Base-by-base conservation (phyloP, 30 jellyfish, hydroid and myxozoan genomes). In the Mastigias papua region DNA sequence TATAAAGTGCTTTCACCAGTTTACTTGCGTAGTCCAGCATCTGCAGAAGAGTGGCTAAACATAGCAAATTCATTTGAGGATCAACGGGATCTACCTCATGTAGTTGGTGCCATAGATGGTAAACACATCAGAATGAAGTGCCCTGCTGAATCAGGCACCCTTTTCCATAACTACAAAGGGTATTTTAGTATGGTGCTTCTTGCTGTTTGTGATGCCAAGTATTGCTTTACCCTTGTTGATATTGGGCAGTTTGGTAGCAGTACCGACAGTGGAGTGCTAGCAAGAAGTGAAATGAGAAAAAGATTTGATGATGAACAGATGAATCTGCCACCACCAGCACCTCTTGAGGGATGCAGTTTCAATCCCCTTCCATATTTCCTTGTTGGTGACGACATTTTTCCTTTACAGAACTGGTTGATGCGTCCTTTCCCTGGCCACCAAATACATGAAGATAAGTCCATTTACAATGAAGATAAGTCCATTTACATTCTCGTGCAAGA, bases 401-500 rank as follows among this genome's bases (percentile, higher is more conserved):
- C 94, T n/a, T 60, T 87, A 76, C 76, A 87, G 65, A 73, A 92
- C 32, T 87, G 96, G 96, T 33, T 87, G 57, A 66, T 87, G 78
- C 79, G 46, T 42, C 96, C 96, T n/a, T 87, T 60, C 61, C 87
- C 92, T 62, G 91, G 86, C 31, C 76, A 69, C 34, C 32, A 66
- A 25, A 21, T 62, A 11, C n/a, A n/a, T n/a, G 80, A 65, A 60
- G 61, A 60, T 49, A 57, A 78, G 17, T 10, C 67, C 16, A 63
- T 76, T 54, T 87, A n/a, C 67, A 77, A 87, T 57, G n/a, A n/a
- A n/a, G n/a, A n/a, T n/a, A n/a, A n/a, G n/a, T n/a, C n/a, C 62
- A 87, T 87, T 27, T 88, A 21, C 93, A 48, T 27, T 51, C 86
- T 20, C 0, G 87, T 71, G 86, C 92, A n/a, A 23, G 91, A 27